phyloP scores from a whole-genome alignment of 2,113 vertebrate genomes.

The Dasyornis broadbenti region DNA sequence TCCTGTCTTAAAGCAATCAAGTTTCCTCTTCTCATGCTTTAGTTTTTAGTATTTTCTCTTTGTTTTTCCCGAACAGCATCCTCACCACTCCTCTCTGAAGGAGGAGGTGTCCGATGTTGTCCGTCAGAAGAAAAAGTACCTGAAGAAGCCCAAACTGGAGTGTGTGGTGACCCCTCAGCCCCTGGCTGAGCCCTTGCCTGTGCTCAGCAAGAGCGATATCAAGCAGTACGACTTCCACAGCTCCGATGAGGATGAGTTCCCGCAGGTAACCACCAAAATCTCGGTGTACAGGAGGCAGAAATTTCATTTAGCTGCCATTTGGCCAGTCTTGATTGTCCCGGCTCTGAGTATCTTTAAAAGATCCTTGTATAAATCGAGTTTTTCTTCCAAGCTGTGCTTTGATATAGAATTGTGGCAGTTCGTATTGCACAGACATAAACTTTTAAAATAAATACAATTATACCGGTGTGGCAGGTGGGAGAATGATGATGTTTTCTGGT shows the following conservation, averaged over 20 bases:
- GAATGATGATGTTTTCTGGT: neutral
- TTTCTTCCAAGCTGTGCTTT: neutral
- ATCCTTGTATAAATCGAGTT: neutral
- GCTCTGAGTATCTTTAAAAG: neutral
- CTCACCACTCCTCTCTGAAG: conserved; percentile 81
- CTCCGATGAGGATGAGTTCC: conserved; percentile 90
- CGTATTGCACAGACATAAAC: accelerated
- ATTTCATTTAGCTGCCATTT: neutral
- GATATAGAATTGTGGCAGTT: neutral
- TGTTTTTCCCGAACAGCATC: conserved; percentile 67
- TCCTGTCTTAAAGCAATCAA: neutral
- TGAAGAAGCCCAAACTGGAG: conserved; percentile 82
- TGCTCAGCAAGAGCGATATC: conserved; percentile 85
- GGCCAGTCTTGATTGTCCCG: neutral
- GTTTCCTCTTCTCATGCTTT: neutral
- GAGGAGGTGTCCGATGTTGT: conserved; percentile 80
- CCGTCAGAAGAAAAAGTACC: conserved; percentile 86
- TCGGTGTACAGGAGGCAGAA: accelerated
- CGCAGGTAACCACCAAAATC: conserved; percentile 72
- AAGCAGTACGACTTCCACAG: conserved; percentile 97
- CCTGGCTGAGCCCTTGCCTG: conserved; percentile 75
- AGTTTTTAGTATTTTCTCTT: neutral
- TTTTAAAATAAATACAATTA: neutral
- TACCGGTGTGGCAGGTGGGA: accelerated
- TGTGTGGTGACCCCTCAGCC: conserved; percentile 72